Percentiles rank a stretch among this genome's conserved stretches.
phyloP scores from a whole-genome alignment of 2,888 invertebrate species.

The Dinocampus coccinellae region DNA sequence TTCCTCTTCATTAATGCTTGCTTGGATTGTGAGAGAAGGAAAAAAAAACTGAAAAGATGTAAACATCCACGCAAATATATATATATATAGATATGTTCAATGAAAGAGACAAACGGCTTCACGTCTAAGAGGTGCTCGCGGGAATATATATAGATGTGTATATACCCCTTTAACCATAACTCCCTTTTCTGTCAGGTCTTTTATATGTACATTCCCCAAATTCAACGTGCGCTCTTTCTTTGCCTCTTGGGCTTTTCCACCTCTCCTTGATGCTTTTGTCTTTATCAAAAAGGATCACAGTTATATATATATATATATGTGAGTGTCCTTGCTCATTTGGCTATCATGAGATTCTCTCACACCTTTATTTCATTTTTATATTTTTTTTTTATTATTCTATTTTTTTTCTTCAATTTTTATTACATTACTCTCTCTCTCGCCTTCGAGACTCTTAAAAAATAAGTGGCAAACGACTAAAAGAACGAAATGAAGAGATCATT shows the following conservation, averaged over 20 bases:
- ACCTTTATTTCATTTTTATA: constrained; percentile 48
- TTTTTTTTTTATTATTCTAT: neutral
- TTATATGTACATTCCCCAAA: constrained; percentile 21
- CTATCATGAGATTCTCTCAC: constrained; percentile 45
- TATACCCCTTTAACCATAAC: constrained; percentile 10
- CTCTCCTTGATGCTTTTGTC: constrained; percentile 59
- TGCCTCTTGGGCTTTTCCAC: constrained; percentile 40
- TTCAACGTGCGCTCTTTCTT: constrained; percentile 12
- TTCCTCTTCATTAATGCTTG: constrained; percentile 44
- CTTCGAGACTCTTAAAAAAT: neutral
- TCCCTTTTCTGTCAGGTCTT: constrained; percentile 33
- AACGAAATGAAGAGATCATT: constrained; percentile 21
- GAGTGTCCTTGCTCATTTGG: constrained; percentile 62
- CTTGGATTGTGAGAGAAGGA: constrained; percentile 23
- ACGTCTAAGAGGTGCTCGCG: constrained; percentile 37
- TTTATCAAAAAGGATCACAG: constrained; percentile 58
- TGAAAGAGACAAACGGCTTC: constrained; percentile 11
- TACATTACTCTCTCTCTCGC: neutral
- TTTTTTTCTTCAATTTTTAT: neutral
- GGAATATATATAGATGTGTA: constrained; percentile 34
- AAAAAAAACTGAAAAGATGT: constrained; percentile 37
- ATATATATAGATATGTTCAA: neutral
- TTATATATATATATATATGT: constrained; percentile 34
- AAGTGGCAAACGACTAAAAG: neutral
- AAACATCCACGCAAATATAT: constrained; percentile 50